Evolutionary conservation across 2,797 vertebrate species (phyloP).

Genomic region (Microctenopoma steveboyesi): DNA sequence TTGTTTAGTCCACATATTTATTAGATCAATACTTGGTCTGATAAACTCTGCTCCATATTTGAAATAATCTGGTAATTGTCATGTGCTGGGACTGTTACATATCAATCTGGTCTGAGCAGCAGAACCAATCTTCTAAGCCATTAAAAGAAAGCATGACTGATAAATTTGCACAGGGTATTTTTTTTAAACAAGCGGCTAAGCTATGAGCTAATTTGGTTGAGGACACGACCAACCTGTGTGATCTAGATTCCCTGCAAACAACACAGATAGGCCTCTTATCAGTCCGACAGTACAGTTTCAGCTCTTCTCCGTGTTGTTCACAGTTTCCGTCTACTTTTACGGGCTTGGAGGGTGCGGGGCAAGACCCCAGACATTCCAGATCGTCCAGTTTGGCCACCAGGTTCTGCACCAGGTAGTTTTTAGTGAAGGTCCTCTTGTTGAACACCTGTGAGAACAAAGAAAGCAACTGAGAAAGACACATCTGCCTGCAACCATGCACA

Average conservation of each 20-base stretch:
- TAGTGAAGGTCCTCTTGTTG: slow-evolving; percentile 83
- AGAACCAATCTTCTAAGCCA: no score
- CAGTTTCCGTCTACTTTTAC: slow-evolving; percentile 79
- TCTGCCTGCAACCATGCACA: neutral
- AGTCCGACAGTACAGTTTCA: slow-evolving; percentile 84
- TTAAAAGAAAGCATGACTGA: no score
- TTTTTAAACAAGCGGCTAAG: no score
- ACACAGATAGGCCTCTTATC: slow-evolving; percentile 85
- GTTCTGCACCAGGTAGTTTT: slow-evolving; percentile 87
- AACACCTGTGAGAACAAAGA: slow-evolving; percentile 76
- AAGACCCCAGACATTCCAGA: slow-evolving; percentile 76
- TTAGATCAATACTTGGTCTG: neutral
- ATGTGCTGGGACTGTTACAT: neutral
- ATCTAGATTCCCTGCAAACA: slow-evolving; percentile 83
- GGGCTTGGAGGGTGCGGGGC: slow-evolving; percentile 64
- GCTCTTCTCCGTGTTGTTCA: slow-evolving; percentile 83
- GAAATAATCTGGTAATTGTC: neutral
- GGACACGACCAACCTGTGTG: slow-evolving; percentile 72
- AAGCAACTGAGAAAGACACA: neutral
- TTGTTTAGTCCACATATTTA: no score
- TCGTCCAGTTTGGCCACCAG: slow-evolving; percentile 84
- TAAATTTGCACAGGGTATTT: no score
- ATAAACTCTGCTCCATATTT: no score
- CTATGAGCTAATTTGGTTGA: neutral
- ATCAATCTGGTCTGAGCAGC: no score